Conservation (phyloP, 2,888 invertebrate species). For the Hydroisotoma schaefferi region DNA sequence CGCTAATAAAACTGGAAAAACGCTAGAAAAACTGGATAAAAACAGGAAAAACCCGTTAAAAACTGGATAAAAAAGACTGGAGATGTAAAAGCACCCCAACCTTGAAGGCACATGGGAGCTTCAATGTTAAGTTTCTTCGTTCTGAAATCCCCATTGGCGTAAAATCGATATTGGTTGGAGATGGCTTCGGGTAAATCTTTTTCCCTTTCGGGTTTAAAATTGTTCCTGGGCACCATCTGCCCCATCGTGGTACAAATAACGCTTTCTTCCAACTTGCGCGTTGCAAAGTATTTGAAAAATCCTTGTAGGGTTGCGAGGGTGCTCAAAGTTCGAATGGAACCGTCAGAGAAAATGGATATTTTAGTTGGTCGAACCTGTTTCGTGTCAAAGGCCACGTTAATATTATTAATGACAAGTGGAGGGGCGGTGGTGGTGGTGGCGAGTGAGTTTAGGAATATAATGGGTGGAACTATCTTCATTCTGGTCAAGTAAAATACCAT, state of each 20-base stretch:
- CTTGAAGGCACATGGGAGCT: slow-evolving; percentile 6
- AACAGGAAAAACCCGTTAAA: too few species aligned
- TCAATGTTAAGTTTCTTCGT: background rate
- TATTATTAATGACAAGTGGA: slow-evolving; percentile 20
- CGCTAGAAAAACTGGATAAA: too few species aligned
- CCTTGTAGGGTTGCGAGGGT: slow-evolving; percentile 20
- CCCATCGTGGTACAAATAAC: background rate
- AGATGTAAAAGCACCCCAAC: too few species aligned
- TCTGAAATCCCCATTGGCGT: background rate
- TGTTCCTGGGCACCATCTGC: background rate
- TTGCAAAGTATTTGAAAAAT: slow-evolving; percentile 20
- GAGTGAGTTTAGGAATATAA: slow-evolving; percentile 15
- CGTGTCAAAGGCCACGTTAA: slow-evolving; percentile 17
- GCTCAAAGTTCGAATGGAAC: slow-evolving; percentile 19
- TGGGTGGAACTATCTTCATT: slow-evolving; percentile 24
- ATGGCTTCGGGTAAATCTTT: background rate
- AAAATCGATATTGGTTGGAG: background rate
- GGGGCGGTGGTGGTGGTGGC: slow-evolving; percentile 14
- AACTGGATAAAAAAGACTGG: too few species aligned
- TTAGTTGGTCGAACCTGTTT: background rate
- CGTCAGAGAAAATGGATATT: slow-evolving; percentile 16
- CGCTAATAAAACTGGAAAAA: too few species aligned
- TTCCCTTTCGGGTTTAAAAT: background rate
- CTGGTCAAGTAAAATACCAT: slow-evolving; percentile 17
- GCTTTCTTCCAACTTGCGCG: background rate